Evolutionary conservation across 2,113 vertebrate species (phyloP), one percentile per base, ranked within the genome.

Genomic region (Melanocharis versteri): DNA sequence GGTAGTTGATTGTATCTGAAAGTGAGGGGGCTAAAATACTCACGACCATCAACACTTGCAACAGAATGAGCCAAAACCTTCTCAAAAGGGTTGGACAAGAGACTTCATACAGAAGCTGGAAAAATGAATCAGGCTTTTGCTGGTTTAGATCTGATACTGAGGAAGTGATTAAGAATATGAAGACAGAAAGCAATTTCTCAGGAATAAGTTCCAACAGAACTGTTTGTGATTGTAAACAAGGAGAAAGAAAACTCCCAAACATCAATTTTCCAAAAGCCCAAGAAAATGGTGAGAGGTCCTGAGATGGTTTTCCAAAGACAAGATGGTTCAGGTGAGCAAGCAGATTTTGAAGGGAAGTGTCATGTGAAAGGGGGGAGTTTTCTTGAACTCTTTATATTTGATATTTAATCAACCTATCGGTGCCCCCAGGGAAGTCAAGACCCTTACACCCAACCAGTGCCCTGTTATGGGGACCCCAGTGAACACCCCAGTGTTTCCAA

Each of bases 21-120:
- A 5, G 1, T 42, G 11, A 64, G 3, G 5, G 6, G 44, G 6
- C 3, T 84, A 44, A 90, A 85, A 79, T 40, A 75, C 13, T 37
- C 3, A 3, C 33, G 31, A 19, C 12, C 13, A 69, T 26, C 54
- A 56, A 35, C 15, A 42, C 6, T 14, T 61, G 47, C 0, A 1
- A 53, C 0, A 61, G 28, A 70, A 78, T 17, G 37, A 92, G 37
- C 7, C 10, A 72, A 90, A 84, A 69, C 18, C 6, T 72, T 68
- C 23, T 33, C 5, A 1, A 64, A 77, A 54, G 11, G 9, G 4
- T 16, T 79, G 23, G 12, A 11, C 18, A 75, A 4, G 2, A 89
- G 6, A 24, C 6, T 87, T 87, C 28, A 37, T 44, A 15, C 12
- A 24, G 48, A 33, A 56, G 3, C 0, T 48, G 39, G 53, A 62